phyloP scores from a whole-genome alignment of 2,888 invertebrate species.

The Agonum fuliginosum region DNA sequence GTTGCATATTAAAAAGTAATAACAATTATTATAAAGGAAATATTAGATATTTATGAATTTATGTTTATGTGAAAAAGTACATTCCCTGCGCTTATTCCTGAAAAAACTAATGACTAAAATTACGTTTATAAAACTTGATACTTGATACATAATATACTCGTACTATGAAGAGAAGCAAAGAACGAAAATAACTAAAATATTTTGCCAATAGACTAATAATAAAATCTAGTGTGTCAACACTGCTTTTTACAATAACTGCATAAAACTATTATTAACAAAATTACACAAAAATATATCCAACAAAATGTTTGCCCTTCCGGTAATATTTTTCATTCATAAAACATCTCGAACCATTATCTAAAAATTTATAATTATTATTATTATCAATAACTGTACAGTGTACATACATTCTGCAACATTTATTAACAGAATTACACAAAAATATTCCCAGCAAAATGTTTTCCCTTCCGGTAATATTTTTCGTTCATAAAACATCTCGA shows the following conservation, averaged over 20 bases:
- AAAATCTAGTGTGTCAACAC: not conserved
- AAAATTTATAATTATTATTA: conserved; percentile 7
- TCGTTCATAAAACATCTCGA: not conserved
- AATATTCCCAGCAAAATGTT: not conserved
- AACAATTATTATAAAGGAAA: no score
- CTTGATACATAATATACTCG: no score
- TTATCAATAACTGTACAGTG: conserved; percentile 5
- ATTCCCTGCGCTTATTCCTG: no score
- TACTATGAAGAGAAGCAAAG: no score
- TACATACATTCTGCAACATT: not conserved
- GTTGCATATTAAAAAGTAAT: no score
- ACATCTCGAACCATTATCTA: not conserved
- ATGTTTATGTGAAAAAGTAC: no score
- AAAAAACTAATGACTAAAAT: no score
- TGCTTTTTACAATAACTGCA: not conserved
- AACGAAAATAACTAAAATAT: no score
- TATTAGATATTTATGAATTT: no score
- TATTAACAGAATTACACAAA: conserved; percentile 6
- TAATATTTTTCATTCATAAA: not conserved
- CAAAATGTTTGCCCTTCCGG: not conserved
- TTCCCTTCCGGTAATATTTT: not conserved
- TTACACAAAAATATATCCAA: not conserved
- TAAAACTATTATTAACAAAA: not conserved
- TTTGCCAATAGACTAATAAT: no score
- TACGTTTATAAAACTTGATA: no score